Base-by-base conservation (phyloP, 2,797 vertebrate species). In the Benthosema pterotum region DNA sequence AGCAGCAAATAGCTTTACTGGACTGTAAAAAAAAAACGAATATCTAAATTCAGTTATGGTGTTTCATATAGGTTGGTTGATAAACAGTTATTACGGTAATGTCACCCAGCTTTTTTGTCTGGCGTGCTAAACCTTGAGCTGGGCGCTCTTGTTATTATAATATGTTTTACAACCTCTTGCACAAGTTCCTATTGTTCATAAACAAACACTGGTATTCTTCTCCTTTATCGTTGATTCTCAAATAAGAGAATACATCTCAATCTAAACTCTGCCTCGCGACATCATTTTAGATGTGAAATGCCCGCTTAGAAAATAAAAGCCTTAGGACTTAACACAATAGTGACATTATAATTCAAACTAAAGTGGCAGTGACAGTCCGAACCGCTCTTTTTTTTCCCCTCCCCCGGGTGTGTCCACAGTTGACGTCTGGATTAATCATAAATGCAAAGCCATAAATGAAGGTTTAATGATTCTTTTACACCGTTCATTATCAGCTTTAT, bases 161-260 rank as follows among this genome's bases (percentile, higher is more conserved):
- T 25, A 1, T 15, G 6, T 64, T 76, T 60, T 54, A 73, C 50
- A 67, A 67, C 58, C 57, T 25, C 50, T 46, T 63, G 15, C 28
- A 13, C 8, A 1, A 62, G 62, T 54, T 63, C 57, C 42, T 49
- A 18, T 14, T 13, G 18, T 0, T 17, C 15, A 38, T 57, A 2
- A 1, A 56, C 47, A 12, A 14, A 55, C 11, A 16, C 5, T 1
- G 4, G 0, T 49, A 43, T 53, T 77, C 60, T 57, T 60, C 11
- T 61, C 13, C 13, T n/a, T 55, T 25, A 53, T n/a, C 3, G n/a
- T 56, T 52, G 38, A 19, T 1, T 63, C 67, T 52, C 1, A 45
- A 62, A 38, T n/a, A 45, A 22, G 53, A 69, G 48, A 47, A 53
- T 59, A 28, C 6, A n/a, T n/a, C n/a, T n/a, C 2, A 56, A 42